Conservation (phyloP, 2,113 vertebrate genomes). For the Trochalopteron elliotii region DNA sequence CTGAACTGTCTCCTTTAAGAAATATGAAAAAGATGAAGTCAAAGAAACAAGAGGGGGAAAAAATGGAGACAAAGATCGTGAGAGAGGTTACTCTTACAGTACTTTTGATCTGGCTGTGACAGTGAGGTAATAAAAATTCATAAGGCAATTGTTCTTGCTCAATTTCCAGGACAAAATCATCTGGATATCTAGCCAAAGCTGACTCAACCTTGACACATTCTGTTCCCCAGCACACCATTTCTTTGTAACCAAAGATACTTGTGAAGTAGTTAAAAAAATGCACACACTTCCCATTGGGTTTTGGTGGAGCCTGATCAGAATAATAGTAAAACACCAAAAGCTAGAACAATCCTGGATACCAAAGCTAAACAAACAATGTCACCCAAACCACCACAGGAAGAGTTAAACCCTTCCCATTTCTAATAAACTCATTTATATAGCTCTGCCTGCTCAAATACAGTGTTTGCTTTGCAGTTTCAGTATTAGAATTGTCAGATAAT, state of each 20-base stretch:
- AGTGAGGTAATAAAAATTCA: conserved; percentile 41
- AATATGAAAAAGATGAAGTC: not conserved
- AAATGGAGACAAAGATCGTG: not conserved
- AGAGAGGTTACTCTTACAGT: conserved; percentile 32
- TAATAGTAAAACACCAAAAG: not conserved
- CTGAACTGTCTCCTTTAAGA: not conserved
- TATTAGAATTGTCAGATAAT: not conserved
- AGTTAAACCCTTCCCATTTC: not conserved
- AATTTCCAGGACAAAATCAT: not conserved
- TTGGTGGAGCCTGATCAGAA: not conserved
- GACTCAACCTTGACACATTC: conserved; percentile 13
- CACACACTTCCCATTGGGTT: not conserved
- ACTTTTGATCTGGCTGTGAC: conserved; percentile 21
- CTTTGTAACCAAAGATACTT: conserved; percentile 6
- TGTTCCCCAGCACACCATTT: not conserved
- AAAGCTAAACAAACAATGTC: not conserved
- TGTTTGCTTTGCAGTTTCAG: not conserved
- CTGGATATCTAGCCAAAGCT: conserved; percentile 6
- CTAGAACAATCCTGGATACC: not conserved
- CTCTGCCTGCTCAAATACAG: not conserved
- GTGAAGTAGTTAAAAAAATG: not conserved
- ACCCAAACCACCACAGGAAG: not conserved
- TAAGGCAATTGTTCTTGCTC: conserved; percentile 6
- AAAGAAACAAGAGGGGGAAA: not conserved
- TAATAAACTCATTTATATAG: not conserved